Percentiles rank a stretch among this genome's conserved stretches.
These are phyloP conservation scores for Listrodromus nycthemerus DNA, from an alignment of 2,888 invertebrate genomes.

Conservation along the genomic window DNA sequence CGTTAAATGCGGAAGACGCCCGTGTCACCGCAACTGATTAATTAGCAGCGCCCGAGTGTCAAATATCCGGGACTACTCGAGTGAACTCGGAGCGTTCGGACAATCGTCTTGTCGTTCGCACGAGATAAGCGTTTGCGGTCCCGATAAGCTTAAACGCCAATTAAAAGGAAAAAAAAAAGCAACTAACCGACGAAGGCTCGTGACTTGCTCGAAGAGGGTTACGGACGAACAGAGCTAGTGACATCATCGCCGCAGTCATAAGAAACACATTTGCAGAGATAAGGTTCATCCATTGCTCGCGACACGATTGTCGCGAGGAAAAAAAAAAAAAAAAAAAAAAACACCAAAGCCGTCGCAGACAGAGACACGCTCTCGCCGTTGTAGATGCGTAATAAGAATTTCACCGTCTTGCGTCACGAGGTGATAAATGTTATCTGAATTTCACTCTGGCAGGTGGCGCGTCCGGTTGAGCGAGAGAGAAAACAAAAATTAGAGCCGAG, in stretches of 20 bases:
- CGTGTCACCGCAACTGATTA: neutral
- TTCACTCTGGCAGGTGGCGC: constrained; percentile 31
- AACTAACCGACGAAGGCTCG: neutral
- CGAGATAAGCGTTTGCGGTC: constrained; percentile 21
- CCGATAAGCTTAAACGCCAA: constrained; percentile 11
- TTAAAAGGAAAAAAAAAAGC: neutral
- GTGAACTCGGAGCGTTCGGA: neutral
- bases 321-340: neutral
- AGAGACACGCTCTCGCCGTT: neutral
- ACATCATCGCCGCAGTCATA: neutral
- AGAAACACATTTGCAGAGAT: neutral
- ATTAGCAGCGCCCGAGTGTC: neutral
- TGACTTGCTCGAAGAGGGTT: neutral
- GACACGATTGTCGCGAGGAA: neutral
- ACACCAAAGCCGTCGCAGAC: neutral
- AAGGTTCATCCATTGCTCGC: neutral
- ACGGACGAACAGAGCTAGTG: neutral
- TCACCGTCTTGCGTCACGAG: neutral
- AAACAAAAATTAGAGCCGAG: constrained; percentile 33
- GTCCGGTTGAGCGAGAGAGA: neutral
- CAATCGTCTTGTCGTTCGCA: neutral
- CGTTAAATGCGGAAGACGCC: neutral
- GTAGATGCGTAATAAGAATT: constrained; percentile 4
- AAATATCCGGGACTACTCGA: neutral
- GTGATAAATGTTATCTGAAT: constrained; percentile 32